Evolutionary conservation across 23 tunicate species (phyloP), one percentile per base, ranked within the genome.

Genomic region (Phallusia fumigata): DNA sequence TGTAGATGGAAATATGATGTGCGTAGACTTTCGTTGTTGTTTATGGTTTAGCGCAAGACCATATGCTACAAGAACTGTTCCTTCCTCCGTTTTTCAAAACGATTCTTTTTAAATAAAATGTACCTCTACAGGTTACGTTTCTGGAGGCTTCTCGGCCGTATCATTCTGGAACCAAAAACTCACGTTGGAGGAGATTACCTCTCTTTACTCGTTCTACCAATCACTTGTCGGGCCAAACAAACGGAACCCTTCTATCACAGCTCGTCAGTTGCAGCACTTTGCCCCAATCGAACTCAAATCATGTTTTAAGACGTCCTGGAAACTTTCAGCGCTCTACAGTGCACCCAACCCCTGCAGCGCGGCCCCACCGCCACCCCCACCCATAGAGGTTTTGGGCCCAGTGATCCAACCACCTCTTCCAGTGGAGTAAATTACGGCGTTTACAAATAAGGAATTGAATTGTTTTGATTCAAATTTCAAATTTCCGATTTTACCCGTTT

Each of bases 261-360:
- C 76, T 58, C 53, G 36, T 0, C 87, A 84, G 26, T 80, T 84
- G 30, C 64, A 36, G 22, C 76, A 65, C 33, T n/a, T 84, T 26
- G 52, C 87, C 6, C 87, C 87, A 26, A 19, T 30, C 5, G 44
- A 32, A 3, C 34, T 28, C 40, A 74, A 31, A 74, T 3, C 13
- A 18, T 74, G 77, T 33, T 74, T 74, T 30, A 74, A 32, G n/a
- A 21, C 36, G 12, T 3, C 77, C 8, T 32, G 44, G 44, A 74
- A 33, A 33, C 13, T 74, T 1, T 2, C 3, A 2, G 34, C 5
- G 6, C 22, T 74, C 3, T 74, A 74, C 77, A 8, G 6, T 19
- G 26, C 69, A 8, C 26, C 69, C 26, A 16, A 58, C 28, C 69
- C 69, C 3, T 58, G 69, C 28, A 21, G 15, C 16, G 28, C 28